Conservation (phyloP, 2,113 vertebrate species). For the Gulo gulo region DNA sequence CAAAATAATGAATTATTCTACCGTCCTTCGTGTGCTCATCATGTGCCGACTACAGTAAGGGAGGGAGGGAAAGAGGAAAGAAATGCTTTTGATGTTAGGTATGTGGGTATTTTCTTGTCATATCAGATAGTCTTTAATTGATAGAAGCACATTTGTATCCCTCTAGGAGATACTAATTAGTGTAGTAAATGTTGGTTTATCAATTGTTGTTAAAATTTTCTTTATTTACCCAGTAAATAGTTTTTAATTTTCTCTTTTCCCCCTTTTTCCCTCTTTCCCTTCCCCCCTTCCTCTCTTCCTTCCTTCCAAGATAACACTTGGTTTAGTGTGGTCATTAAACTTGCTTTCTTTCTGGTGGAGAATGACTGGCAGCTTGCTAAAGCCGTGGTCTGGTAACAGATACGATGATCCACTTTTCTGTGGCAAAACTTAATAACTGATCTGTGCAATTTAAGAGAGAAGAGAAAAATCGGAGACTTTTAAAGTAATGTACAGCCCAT, state of each 20-base stretch:
- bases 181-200: conserved; percentile 82
- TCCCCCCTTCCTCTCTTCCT: neutral
- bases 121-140: conserved; percentile 79
- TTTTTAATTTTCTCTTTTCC: neutral
- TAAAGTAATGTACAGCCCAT: conserved; percentile 78
- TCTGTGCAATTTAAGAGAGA: neutral
- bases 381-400: conserved; percentile 73
- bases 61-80: conserved; percentile 79
- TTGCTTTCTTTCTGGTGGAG: conserved; percentile 74
- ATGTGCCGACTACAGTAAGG: conserved; percentile 70
- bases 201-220: conserved; percentile 80
- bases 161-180: conserved; percentile 84
- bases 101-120: conserved; percentile 82
- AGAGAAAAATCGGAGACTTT: conserved; percentile 68
- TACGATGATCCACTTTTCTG: conserved; percentile 62
- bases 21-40: conserved; percentile 78
- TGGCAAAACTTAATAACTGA: conserved; percentile 67
- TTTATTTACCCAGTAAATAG: conserved; percentile 79
- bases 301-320: conserved; percentile 68
- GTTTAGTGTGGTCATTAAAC: conserved; percentile 64
- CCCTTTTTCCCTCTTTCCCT: neutral
- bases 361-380: conserved; percentile 73
- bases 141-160: conserved; percentile 76
- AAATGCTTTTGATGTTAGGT: conserved; percentile 83
- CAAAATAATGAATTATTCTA: conserved; percentile 85